Base-by-base conservation (phyloP, 2,888 invertebrate species). In the Subacronicta megacephala region DNA sequence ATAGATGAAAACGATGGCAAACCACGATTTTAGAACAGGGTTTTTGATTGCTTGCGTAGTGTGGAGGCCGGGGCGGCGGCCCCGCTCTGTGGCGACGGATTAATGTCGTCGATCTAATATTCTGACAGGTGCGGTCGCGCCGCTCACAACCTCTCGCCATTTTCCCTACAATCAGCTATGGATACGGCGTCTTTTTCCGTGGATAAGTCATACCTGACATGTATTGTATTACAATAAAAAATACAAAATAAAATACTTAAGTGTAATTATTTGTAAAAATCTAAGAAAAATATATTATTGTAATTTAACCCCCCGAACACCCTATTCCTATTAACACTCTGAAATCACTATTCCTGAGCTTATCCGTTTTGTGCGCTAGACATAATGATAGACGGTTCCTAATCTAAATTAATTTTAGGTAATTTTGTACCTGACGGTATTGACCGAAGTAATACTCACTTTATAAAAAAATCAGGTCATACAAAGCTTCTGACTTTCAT, bases 31-130 rank as follows among this genome's bases (percentile, higher is more conserved):
- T 82, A 85, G 84, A 89, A 89, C 88, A 73, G 82, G 88, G 81
- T 85, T 87, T 90, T 85, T 86, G 91, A 92, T 91, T 91, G 88
- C 83, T 80, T 81, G 84, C 78, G 72, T 62, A 58, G 59, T 53
- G 54, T 56, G 59, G 46, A 31, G 50, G 56, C 31, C 43, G 40
- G 62, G 58, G 51, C 6, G 58, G 6, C 29, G 13, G 50, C n/a
- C 26, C 54, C 38, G 67, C 35, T 59, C 62, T 75, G 85, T 78
- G 76, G 75, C 80, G 71, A 75, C 83, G 85, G 88, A 93, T 90
- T 92, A 89, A 93, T 93, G 88, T 80, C 82, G 77, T 65, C 90
- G 81, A 93, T 92, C 87, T 90, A 88, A 90, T 90, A 92, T 89
- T 88, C 87, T 89, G 92, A 88, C 90, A 88, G 87, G 84, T 87